Evolutionary conservation across 2,113 vertebrate species (phyloP), one percentile per base, ranked within the genome.

Genomic region (Oryzias javanicus): DNA sequence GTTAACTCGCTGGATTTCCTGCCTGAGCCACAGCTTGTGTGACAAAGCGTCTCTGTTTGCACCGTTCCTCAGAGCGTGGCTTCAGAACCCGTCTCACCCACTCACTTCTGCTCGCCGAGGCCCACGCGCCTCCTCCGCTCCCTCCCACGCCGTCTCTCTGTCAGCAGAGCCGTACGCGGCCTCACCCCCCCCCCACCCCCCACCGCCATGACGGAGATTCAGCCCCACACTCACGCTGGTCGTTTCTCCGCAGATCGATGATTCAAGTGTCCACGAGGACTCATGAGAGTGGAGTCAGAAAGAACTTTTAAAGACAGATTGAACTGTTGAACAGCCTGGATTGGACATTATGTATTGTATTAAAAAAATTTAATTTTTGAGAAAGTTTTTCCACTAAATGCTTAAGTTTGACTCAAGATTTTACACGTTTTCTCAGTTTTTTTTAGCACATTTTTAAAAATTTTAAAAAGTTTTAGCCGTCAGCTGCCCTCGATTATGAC

Each of bases 51-150:
- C 6, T 41, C 57, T 64, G 12, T 55, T 70, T 20, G 55, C 27
- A 2, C 55, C 54, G 50, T 59, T 62, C 55, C 35, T 47, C 20
- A 44, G 41, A 61, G 59, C 17, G 16, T 53, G 15, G 6, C 42
- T 54, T 61, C 50, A 51, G 16, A 47, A 57, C 59, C 68, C 14
- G 60, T 49, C 52, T 49, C 72, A 59, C 81, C 74, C 68, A 72
- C 72, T 76, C 62, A 14, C 69, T 67, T 80, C 61, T 72, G 68
- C 67, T 73, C 50, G 55, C 63, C 64, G 5, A 51, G 41, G 55
- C 70, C 70, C 64, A 59, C 67, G 2, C 6, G 17, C 52, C 62
- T 63, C 69, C 70, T 46, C 47, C 41, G 6, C 44, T 25, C 18
- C 17, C 63, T 68, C 59, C 67, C 50, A 52, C 60, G 35, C 29